Evolutionary conservation across 2,888 invertebrate species (phyloP).

Genomic region (Idaea straminata): DNA sequence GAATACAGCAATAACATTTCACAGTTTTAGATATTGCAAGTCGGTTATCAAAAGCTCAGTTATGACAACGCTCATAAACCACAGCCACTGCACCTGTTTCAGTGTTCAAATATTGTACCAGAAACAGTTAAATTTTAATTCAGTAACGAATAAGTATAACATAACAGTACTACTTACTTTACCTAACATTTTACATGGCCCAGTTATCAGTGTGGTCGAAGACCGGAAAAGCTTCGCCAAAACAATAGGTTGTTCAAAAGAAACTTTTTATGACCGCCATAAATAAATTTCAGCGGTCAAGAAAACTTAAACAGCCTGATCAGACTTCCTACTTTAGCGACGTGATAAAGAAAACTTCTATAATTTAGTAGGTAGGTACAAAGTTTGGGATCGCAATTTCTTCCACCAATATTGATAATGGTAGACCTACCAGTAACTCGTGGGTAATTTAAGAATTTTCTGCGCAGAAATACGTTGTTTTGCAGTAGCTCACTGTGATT

Average conservation of each 20-base stretch:
- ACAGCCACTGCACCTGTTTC: not conserved
- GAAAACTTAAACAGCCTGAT: not conserved
- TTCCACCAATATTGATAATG: not conserved
- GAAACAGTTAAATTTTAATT: not conserved
- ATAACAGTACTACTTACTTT: not conserved
- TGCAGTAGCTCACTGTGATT: not conserved
- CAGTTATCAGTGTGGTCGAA: not conserved
- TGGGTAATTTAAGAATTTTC: not conserved
- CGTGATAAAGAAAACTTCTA: not conserved
- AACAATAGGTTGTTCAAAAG: not conserved
- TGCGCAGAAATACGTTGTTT: not conserved
- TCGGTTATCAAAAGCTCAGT: not conserved
- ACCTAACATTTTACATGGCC: not conserved
- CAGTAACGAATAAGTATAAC: not conserved
- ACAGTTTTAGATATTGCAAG: not conserved
- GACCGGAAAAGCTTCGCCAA: not conserved
- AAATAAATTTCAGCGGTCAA: not conserved
- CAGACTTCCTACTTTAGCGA: not conserved
- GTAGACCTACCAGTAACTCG: not conserved
- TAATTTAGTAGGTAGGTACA: not conserved
- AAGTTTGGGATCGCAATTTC: not conserved
- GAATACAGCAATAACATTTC: not conserved
- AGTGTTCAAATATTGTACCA: not conserved
- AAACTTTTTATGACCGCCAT: not conserved
- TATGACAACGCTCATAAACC: not conserved